Conservation (phyloP, 1,140 invertebrate genomes). For the Fopius arisanus region DNA sequence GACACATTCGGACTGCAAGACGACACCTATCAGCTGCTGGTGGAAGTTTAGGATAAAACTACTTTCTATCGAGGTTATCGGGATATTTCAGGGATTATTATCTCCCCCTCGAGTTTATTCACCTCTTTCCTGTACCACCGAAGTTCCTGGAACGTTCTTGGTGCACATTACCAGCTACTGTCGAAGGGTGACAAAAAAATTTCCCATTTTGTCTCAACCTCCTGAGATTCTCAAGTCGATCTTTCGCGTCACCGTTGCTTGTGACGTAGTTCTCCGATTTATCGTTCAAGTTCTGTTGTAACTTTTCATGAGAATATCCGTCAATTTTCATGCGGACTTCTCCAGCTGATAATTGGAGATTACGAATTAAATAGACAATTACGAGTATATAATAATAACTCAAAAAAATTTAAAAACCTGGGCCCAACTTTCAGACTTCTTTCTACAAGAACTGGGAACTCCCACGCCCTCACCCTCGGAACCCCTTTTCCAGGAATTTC, state of each 20-base stretch:
- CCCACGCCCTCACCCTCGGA: too few species aligned
- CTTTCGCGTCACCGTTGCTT: slow-evolving; percentile 43
- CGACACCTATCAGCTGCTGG: neutral
- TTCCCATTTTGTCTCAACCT: neutral
- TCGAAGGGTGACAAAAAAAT: neutral
- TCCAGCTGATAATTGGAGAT: too few species aligned
- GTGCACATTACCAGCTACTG: neutral
- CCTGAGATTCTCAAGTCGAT: slow-evolving; percentile 36
- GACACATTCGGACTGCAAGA: slow-evolving; percentile 45
- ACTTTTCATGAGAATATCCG: neutral
- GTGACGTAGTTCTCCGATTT: slow-evolving; percentile 45
- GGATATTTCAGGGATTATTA: slow-evolving; percentile 32
- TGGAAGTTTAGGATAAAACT: slow-evolving; percentile 24
- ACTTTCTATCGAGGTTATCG: slow-evolving; percentile 49
- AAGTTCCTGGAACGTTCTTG: neutral
- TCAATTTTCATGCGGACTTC: slow-evolving; percentile 7
- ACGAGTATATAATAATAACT: too few species aligned
- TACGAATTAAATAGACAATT: too few species aligned
- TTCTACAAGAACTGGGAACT: too few species aligned
- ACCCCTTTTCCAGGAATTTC: too few species aligned
- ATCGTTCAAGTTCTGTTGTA: too few species aligned
- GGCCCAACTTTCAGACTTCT: too few species aligned
- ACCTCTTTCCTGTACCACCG: neutral
- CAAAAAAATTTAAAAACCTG: too few species aligned
- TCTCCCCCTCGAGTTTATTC: neutral